phyloP scores from a whole-genome alignment of 2,797 vertebrate species.

The Erethizon dorsatum region DNA sequence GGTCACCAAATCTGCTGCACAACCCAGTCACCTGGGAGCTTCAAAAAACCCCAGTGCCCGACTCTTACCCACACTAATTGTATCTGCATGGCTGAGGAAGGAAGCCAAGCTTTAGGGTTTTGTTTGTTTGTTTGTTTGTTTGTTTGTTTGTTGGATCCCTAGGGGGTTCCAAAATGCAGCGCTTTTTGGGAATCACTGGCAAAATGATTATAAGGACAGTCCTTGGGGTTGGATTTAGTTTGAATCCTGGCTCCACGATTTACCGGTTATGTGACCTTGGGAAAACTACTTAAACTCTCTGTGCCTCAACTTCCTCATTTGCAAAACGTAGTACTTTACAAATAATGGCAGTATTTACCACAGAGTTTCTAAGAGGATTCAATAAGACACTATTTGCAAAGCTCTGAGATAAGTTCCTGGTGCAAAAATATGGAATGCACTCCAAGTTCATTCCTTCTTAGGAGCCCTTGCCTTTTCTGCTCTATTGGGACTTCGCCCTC shows the following conservation, averaged over 20 bases:
- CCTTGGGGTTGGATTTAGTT: neutral
- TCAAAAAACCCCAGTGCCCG: neutral
- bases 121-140: neutral
- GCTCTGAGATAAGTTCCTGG: neutral
- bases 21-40: neutral
- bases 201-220: neutral
- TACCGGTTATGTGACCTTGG: neutral
- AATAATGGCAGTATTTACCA: neutral
- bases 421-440: neutral
- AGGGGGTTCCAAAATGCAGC: neutral
- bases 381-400: constrained; percentile 33
- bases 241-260: neutral
- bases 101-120: neutral
- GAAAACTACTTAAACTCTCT: neutral
- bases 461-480: neutral
- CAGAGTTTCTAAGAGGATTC: neutral
- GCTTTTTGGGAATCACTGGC: neutral
- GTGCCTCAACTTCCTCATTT: neutral
- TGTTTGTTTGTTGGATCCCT: neutral
- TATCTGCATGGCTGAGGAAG: neutral
- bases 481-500: neutral
- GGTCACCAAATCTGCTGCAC: neutral
- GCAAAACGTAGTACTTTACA: neutral
- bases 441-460: neutral
- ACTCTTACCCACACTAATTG: neutral